phyloP scores from a whole-genome alignment of 2,888 invertebrate genomes.

The Cephonodes hylas region DNA sequence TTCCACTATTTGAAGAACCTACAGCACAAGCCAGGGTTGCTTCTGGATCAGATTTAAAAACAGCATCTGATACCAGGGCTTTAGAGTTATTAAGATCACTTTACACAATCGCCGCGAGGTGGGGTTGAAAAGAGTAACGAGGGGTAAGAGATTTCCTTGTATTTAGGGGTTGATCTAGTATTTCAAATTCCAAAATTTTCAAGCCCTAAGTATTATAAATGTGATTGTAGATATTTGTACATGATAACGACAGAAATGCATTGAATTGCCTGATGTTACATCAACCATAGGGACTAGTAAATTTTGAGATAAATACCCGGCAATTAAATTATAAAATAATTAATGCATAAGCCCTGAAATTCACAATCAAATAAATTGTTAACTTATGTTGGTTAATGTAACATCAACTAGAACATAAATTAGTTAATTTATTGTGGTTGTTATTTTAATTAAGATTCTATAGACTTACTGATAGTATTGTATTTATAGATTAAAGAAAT shows the following conservation, averaged over 20 bases:
- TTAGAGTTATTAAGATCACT: constrained; percentile 90
- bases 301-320: neutral
- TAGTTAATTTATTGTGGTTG: constrained; percentile 45
- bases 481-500: constrained; percentile 31
- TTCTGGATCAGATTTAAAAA: constrained; percentile 54
- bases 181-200: constrained; percentile 13
- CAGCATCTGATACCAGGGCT: constrained; percentile 87
- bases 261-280: neutral
- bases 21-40: constrained; percentile 67
- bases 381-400: neutral
- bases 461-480: constrained; percentile 38
- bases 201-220: constrained; percentile 44
- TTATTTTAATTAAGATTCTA: constrained; percentile 1
- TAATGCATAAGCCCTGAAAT: neutral
- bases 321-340: neutral
- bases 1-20: constrained; percentile 55
- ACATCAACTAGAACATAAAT: constrained; percentile 18
- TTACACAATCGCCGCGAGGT: constrained; percentile 91
- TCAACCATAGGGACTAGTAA: neutral
- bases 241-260: neutral
- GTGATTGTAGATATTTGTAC: constrained; percentile 16
- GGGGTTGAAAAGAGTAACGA: constrained; percentile 77
- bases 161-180: constrained; percentile 45
- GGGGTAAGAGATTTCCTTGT: constrained; percentile 39
- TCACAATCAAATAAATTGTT: neutral